Conservation (phyloP, 2,113 vertebrate genomes). For the rat (Rattus norvegicus) region GRCr8 NC_086038.1:39999501-40000000, state of each 20-base stretch:
- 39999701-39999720: neutral
- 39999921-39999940: neutral
- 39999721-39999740: neutral
- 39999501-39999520: neutral
- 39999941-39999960: neutral
- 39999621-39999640: neutral
- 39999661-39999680: neutral
- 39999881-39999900: neutral
- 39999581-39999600: neutral
- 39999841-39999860: neutral
- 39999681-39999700: neutral
- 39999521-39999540: neutral
- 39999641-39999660: neutral
- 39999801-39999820: neutral
- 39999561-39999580: neutral
- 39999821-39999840: neutral
- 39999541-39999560: neutral
- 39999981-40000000: neutral
- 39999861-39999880: neutral
- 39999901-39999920: neutral
- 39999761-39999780: neutral
- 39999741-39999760: neutral
- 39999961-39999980: neutral
- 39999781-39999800: neutral
- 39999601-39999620: neutral